Evolutionary conservation across 2,797 vertebrate genomes (phyloP).

Genomic region (Lithobates sylvaticus): DNA sequence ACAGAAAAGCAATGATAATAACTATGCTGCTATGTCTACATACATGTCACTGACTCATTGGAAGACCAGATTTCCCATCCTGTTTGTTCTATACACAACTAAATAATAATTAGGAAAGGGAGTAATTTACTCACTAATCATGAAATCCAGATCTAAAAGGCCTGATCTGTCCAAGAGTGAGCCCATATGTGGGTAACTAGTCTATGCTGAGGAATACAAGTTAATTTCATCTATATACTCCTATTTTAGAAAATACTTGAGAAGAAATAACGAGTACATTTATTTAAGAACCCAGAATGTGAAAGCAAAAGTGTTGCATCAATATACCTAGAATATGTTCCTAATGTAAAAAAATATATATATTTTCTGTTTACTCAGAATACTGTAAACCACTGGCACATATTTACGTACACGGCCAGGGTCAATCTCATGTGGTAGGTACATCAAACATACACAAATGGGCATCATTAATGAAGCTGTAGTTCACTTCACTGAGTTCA

Average conservation of each 20-base stretch:
- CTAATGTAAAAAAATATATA: not conserved
- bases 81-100: not conserved
- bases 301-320: not conserved
- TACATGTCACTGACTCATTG: not conserved
- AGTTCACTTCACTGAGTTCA: constrained; percentile 19
- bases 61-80: not conserved
- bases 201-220: too few relatives aligned
- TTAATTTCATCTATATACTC: too few relatives aligned
- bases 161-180: not conserved
- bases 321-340: not conserved
- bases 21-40: not conserved
- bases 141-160: not conserved
- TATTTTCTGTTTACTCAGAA: not conserved
- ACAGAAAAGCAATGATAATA: not conserved
- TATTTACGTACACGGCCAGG: constrained; percentile 15
- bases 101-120: not conserved
- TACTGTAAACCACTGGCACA: not conserved
- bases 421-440: not conserved
- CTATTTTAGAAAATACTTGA: too few relatives aligned
- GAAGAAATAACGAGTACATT: not conserved
- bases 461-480: constrained; percentile 25
- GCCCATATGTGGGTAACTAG: not conserved
- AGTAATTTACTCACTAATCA: not conserved
- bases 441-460: constrained; percentile 2
- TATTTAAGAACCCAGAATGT: not conserved